A percentile compares a stretch with the other conserved stretches of the same genome.
phyloP scores from a whole-genome alignment of 2,113 vertebrate genomes.

The Daphoenositta chrysoptera region DNA sequence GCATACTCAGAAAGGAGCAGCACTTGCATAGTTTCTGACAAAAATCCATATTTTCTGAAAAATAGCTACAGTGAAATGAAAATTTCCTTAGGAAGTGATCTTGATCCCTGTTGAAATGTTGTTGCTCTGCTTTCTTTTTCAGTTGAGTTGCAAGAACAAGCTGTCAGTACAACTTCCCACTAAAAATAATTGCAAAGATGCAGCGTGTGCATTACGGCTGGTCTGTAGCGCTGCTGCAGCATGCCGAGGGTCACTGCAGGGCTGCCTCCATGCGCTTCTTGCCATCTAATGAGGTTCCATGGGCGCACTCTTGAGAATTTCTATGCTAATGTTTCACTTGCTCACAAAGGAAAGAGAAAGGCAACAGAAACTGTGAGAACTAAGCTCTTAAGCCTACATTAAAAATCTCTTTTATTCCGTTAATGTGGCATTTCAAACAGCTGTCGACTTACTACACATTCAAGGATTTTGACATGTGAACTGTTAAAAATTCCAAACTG shows the following conservation, averaged over 20 bases:
- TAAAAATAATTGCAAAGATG: background rate
- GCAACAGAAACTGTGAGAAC: background rate
- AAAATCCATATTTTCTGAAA: background rate
- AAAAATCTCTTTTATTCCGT: background rate
- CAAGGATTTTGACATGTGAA: background rate
- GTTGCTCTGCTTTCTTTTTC: background rate
- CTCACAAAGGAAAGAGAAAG: background rate
- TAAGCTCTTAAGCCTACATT: background rate
- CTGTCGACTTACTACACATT: fast-evolving
- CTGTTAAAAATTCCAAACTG: background rate
- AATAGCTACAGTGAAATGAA: background rate
- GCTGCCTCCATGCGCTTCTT: background rate
- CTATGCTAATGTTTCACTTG: background rate
- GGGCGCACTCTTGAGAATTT: background rate
- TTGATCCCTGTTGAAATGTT: background rate
- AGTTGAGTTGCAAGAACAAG: background rate
- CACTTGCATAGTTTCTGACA: background rate
- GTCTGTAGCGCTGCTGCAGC: background rate
- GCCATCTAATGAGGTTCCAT: background rate
- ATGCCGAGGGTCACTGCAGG: background rate
- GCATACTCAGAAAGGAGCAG: background rate
- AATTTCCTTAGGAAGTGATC: background rate
- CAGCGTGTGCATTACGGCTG: background rate
- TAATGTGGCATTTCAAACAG: background rate
- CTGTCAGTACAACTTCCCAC: background rate